These are phyloP conservation scores for Taurulus bubalis DNA, from an alignment of 2,113 vertebrate genomes.

Conservation along the genomic window DNA sequence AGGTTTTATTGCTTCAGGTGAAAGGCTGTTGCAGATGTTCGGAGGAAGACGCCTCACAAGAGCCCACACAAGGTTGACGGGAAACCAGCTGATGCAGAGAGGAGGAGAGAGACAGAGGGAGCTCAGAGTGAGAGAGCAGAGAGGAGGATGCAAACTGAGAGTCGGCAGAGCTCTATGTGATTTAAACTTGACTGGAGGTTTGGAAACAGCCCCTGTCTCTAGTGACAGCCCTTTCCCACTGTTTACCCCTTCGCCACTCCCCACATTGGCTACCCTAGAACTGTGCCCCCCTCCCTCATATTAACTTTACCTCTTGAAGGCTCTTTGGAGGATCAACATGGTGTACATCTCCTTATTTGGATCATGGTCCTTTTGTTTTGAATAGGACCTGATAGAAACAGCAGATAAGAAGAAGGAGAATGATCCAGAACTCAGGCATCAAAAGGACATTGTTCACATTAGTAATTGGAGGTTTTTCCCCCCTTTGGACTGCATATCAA, in stretches of 20 bases:
- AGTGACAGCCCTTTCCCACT: slow-evolving; percentile 77
- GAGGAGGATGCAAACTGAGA: slow-evolving; percentile 73
- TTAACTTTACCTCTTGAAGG: slow-evolving; percentile 74
- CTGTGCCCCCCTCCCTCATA: slow-evolving; percentile 47
- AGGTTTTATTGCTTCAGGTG: neutral
- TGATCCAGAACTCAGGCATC: slow-evolving; percentile 78
- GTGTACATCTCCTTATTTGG: slow-evolving; percentile 90
- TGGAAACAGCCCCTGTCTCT: slow-evolving; percentile 83
- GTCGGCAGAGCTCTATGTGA: slow-evolving; percentile 65
- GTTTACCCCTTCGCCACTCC: slow-evolving; percentile 71
- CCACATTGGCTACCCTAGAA: slow-evolving; percentile 47
- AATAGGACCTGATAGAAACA: slow-evolving; percentile 17
- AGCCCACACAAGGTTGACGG: slow-evolving; percentile 11
- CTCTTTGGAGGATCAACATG: slow-evolving; percentile 79
- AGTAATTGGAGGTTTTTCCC: slow-evolving; percentile 27
- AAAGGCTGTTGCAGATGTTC: slow-evolving; percentile 26
- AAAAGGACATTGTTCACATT: slow-evolving; percentile 71
- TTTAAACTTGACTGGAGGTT: slow-evolving; percentile 83
- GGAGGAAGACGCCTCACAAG: slow-evolving; percentile 16
- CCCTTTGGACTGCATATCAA: slow-evolving; percentile 37
- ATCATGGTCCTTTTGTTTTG: slow-evolving; percentile 54
- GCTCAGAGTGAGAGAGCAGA: slow-evolving; percentile 38
- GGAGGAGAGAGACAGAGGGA: slow-evolving; percentile 41
- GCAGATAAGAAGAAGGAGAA: slow-evolving; percentile 55
- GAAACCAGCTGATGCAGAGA: slow-evolving; percentile 44